Evolutionary conservation across 2,113 vertebrate genomes (phyloP), one percentile per base, ranked within the genome.

Genomic region (Brachionichthys hirsutus): DNA sequence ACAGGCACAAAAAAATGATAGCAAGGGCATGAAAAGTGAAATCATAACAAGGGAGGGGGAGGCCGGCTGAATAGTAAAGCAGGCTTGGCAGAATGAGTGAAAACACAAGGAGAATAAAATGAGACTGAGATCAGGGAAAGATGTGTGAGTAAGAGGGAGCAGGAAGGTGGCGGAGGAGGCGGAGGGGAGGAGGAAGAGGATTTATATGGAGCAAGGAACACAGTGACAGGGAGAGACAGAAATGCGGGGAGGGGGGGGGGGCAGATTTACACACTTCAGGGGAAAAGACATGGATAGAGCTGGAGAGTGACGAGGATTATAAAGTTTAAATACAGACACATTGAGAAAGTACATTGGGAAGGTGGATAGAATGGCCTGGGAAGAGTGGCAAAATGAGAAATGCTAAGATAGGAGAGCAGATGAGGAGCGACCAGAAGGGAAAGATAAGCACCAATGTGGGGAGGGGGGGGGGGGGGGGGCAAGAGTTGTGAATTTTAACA

Each of bases 221-320:
- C 51, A 53, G 70, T 71, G 81, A 85, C 78, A 81, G 78, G 61
- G 54, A 46, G 38, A 43, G 58, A 46, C 40, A 4, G 59, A 24
- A 48, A 48, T 54, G 12, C 58, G 16, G 77, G 24, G 53, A n/a
- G 43, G 50, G 61, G 70, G 70, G 50, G 61, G 70, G 70, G 61
- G 2, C 18, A 62, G 82, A 85, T 86, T 85, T 88, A 88, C 82
- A 86, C 79, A 88, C 85, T 88, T 87, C 81, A 75, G 79, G 77
- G 76, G 73, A 62, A 57, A 74, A 85, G 12, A 83, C 69, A 87
- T 80, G 82, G 69, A 77, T 67, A 71, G 81, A 83, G 80, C 62
- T 63, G 64, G 80, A 81, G 81, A 88, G 81, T 70, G 84, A 87
- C 77, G 82, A 85, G 84, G 85, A 88, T 88, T 88, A 87, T 82